phyloP scores from a whole-genome alignment of 1,140 invertebrate genomes.

The Drosophila sucinea region DNA sequence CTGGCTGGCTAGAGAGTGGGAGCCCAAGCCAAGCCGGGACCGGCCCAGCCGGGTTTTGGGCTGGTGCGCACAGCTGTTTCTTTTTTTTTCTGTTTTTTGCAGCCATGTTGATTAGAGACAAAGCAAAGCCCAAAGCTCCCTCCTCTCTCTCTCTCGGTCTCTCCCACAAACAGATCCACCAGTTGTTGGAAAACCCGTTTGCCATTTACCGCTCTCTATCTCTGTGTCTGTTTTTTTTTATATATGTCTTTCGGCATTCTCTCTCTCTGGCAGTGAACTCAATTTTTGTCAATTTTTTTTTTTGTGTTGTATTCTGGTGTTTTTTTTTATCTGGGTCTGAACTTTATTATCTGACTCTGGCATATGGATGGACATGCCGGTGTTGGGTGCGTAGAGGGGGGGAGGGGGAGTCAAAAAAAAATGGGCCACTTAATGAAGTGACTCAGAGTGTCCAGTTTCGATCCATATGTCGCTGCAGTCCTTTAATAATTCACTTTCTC shows the following conservation, averaged over 20 bases:
- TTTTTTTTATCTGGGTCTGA: constrained; percentile 37
- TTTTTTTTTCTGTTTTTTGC: constrained; percentile 2
- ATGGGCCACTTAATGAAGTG: constrained; percentile 1
- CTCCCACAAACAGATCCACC: constrained; percentile 3
- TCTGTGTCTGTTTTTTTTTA: constrained; percentile 13
- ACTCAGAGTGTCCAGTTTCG: background rate
- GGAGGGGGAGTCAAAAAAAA: background rate
- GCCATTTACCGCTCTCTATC: constrained; percentile 34
- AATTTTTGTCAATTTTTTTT: constrained; percentile 78
- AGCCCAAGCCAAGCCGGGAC: background rate
- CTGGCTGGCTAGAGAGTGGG: constrained; percentile 15
- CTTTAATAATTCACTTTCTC: constrained; percentile 15
- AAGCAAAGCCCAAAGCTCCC: constrained; percentile 11
- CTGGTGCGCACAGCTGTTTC: constrained; percentile 39
- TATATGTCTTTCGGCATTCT: background rate
- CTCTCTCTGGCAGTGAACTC: constrained; percentile 58
- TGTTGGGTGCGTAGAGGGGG: too few relatives aligned
- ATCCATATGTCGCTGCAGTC: constrained; percentile 15
- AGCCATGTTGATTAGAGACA: constrained; percentile 5
- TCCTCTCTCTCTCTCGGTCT: constrained; percentile 22
- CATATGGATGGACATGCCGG: constrained; percentile 35
- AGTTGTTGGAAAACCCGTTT: constrained; percentile 64
- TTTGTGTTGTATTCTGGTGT: constrained; percentile 57
- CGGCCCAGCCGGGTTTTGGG: constrained; percentile 3
- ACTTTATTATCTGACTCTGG: constrained; percentile 54